Conservation (phyloP, 2,888 invertebrate species). For the Ormyrus labotus region DNA sequence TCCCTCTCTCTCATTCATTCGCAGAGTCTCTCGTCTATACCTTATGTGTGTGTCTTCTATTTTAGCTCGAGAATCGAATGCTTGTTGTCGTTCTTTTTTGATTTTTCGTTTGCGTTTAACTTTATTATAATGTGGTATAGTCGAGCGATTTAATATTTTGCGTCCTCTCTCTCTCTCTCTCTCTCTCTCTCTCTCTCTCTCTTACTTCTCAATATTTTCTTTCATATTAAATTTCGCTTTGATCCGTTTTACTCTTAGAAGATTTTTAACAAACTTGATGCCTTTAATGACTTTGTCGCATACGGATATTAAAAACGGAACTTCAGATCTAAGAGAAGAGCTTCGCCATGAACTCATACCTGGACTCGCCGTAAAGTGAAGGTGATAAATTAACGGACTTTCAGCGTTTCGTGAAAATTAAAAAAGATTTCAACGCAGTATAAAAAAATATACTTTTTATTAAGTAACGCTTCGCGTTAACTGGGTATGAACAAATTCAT, state of each 20-base stretch:
- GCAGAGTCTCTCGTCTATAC: constrained; percentile 12
- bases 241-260: background rate
- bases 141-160: constrained; percentile 22
- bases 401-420: constrained; percentile 2
- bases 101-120: constrained; percentile 43
- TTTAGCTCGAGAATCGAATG: constrained; percentile 32
- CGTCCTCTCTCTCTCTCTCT: constrained; percentile 16
- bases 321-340: constrained; percentile 3
- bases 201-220: constrained; percentile 1
- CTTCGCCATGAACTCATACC: constrained; percentile 31
- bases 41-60: constrained; percentile 9
- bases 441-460: constrained; percentile 31
- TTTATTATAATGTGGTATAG: constrained; percentile 26
- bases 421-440: constrained; percentile 13
- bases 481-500: constrained; percentile 27
- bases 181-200: constrained; percentile 13
- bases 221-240: constrained; percentile 1
- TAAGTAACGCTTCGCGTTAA: constrained; percentile 21
- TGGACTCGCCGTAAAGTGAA: constrained; percentile 10
- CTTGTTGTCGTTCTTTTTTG: constrained; percentile 26
- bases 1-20: constrained; percentile 12
- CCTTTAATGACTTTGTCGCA: background rate
- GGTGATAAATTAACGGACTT: background rate
- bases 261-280: constrained; percentile 11
- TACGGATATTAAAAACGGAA: constrained; percentile 26